Evolutionary conservation across 2,113 vertebrate species (phyloP).

Genomic region (Marcusenius ussheri): DNA sequence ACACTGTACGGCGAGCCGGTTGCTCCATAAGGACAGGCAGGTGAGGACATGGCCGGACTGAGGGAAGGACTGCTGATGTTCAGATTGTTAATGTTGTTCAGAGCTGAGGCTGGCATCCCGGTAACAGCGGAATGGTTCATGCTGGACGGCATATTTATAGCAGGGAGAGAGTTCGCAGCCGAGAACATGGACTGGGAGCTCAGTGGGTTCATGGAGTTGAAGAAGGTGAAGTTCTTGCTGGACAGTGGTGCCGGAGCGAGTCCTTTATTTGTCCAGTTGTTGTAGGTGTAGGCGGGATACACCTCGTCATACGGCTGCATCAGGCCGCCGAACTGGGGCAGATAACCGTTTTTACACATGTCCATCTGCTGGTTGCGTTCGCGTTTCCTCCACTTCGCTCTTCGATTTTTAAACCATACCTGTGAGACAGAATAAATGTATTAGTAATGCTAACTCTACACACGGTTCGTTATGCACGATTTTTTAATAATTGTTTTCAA

Average conservation of each 20-base stretch:
- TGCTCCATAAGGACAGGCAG: constrained; percentile 66
- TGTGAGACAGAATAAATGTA: constrained; percentile 37
- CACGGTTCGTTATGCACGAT: not conserved
- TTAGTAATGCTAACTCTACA: not conserved
- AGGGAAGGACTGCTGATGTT: constrained; percentile 43
- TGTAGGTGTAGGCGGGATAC: constrained; percentile 93
- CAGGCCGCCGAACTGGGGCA: constrained; percentile 95
- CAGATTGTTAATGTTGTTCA: constrained; percentile 85
- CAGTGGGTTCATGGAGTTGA: constrained; percentile 96
- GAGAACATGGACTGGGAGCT: constrained; percentile 96
- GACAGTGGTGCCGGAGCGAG: constrained; percentile 82
- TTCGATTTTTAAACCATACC: constrained; percentile 99
- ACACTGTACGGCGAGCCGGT: constrained; percentile 90
- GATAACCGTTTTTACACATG: constrained; percentile 93
- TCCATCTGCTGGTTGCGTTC: constrained; percentile 99
- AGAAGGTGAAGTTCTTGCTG: constrained; percentile 96
- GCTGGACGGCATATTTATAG: constrained; percentile 91
- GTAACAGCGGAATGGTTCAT: constrained; percentile 88
- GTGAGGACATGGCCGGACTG: not conserved
- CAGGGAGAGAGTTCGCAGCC: constrained; percentile 85
- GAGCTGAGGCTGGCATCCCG: constrained; percentile 77
- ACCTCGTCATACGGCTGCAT: constrained; percentile 97
- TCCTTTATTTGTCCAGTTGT: constrained; percentile 97
- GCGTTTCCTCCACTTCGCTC: constrained; percentile 96
- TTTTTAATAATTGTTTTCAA: not conserved